Conservation (phyloP, 2,113 vertebrate species). For the Chaetorhynchus papuensis region DNA sequence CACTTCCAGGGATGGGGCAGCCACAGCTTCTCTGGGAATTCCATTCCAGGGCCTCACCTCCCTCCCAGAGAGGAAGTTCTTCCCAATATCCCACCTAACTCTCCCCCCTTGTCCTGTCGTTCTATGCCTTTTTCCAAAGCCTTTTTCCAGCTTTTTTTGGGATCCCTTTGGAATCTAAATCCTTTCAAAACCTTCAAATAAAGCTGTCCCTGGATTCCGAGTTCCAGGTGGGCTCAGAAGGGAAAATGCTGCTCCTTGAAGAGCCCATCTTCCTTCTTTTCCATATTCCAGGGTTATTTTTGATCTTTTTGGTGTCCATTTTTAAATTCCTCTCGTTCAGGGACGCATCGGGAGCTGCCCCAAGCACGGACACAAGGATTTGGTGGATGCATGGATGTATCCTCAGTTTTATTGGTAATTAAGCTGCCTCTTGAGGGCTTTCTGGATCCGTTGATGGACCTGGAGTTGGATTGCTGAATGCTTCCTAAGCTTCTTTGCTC, state of each 20-base stretch:
- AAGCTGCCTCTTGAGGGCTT: neutral
- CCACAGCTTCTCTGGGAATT: neutral
- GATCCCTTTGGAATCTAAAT: neutral
- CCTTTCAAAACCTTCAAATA: neutral
- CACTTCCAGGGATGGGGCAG: neutral
- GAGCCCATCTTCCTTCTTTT: neutral
- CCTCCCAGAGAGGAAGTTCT: neutral
- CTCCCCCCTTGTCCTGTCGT: neutral
- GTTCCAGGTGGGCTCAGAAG: neutral
- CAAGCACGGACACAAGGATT: fast-evolving
- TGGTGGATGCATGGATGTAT: neutral
- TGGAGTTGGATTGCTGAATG: neutral
- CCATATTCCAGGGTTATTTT: fast-evolving
- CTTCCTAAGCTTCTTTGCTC: neutral
- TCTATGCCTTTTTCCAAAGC: neutral
- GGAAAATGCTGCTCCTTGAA: neutral
- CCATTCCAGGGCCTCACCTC: neutral
- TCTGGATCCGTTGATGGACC: neutral
- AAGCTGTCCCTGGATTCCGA: neutral
- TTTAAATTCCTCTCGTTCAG: neutral
- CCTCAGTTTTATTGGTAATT: neutral
- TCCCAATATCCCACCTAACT: neutral
- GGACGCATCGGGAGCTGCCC: fast-evolving
- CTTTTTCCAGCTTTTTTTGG: neutral
- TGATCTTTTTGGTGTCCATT: neutral